Percentiles rank a stretch among this genome's conserved stretches.
Conservation (phyloP, 2,888 invertebrate genomes). For the Netelia melanura region DNA sequence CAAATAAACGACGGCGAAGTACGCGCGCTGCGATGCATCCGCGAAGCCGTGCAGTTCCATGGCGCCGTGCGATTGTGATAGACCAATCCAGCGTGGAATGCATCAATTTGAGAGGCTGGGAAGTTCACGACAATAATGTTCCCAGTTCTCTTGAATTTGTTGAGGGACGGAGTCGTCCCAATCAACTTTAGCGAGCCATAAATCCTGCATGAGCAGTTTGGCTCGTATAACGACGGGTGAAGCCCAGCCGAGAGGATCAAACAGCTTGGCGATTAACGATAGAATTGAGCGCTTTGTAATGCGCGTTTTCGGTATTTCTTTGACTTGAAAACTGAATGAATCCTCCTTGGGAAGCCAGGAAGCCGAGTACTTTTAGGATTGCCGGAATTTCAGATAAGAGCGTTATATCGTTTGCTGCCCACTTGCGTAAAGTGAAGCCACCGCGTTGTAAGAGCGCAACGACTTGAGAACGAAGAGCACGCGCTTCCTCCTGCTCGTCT, state of each 20-base stretch:
- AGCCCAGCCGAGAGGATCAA: constrained; percentile 43
- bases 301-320: background rate
- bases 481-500: background rate
- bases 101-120: background rate
- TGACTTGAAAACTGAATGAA: constrained; percentile 5
- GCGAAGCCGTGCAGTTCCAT: constrained; percentile 18
- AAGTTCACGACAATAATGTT: background rate
- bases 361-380: constrained; percentile 19
- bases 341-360: constrained; percentile 21
- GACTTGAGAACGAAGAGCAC: background rate
- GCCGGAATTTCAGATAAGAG: background rate
- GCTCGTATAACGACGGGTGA: constrained; percentile 5
- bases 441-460: background rate
- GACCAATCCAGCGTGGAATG: constrained; percentile 30
- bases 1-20: constrained; percentile 12
- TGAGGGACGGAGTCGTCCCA: constrained; percentile 27
- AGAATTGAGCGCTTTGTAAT: constrained; percentile 27
- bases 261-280: constrained; percentile 22
- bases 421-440: constrained; percentile 17
- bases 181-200: constrained; percentile 7
- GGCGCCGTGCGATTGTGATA: background rate
- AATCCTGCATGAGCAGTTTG: constrained; percentile 28
- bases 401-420: background rate
- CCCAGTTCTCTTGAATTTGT: background rate
- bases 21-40: constrained; percentile 24